phyloP scores from a whole-genome alignment of 2,797 vertebrate species.

The Sparus aurata region DNA sequence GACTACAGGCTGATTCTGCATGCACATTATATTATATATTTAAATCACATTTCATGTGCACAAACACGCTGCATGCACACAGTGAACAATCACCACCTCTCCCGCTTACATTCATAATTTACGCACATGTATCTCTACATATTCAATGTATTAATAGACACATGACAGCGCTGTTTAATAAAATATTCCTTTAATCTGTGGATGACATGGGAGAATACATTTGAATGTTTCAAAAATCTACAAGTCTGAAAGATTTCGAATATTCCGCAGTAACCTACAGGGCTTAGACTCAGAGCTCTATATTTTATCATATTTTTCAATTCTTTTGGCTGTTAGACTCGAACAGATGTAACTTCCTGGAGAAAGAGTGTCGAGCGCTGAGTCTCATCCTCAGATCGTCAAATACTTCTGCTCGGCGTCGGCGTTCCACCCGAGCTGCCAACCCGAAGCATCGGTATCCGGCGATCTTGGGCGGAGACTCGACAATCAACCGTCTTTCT shows the following conservation, averaged over 20 bases:
- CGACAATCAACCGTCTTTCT: no score
- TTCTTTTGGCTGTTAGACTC: neutral
- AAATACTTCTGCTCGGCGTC: no score
- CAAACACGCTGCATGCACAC: neutral
- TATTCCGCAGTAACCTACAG: neutral
- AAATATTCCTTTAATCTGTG: neutral
- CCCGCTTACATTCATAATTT: neutral
- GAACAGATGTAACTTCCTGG: neutral
- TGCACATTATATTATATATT: neutral
- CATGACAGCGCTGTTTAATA: neutral
- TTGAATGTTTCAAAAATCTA: neutral
- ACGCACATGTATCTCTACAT: neutral
- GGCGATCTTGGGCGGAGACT: no score
- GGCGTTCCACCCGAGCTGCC: no score
- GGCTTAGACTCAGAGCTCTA: neutral
- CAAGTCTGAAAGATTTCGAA: neutral
- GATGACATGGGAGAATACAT: neutral
- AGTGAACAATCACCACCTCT: neutral
- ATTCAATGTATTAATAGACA: neutral
- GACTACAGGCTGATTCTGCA: conserved; percentile 2
- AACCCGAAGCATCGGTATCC: no score
- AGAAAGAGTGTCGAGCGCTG: no score
- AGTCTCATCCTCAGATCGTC: no score
- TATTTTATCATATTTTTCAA: neutral
- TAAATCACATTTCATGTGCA: no score